Evolutionary conservation across 2,797 vertebrate genomes (phyloP).

Genomic region (Allobates femoralis): DNA sequence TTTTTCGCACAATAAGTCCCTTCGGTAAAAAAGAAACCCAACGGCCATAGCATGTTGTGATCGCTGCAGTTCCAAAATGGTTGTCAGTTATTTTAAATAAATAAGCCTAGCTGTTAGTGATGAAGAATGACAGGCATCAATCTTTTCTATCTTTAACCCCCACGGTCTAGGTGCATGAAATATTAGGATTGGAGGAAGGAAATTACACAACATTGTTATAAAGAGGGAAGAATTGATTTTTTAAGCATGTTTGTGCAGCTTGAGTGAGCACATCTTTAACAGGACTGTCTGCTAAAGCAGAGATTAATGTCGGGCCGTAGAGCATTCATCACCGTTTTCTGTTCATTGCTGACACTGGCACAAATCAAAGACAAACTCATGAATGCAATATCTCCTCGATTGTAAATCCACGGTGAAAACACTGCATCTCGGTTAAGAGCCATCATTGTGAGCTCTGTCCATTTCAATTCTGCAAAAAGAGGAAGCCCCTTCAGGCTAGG

Average conservation of each 20-base stretch:
- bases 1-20: not conserved
- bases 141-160: constrained; percentile 50
- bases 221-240: constrained; percentile 55
- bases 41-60: constrained; percentile 22
- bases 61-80: constrained; percentile 35
- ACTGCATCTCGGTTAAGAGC: constrained; percentile 51
- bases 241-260: constrained; percentile 62
- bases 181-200: constrained; percentile 30
- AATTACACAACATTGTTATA: constrained; percentile 58
- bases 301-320: constrained; percentile 59
- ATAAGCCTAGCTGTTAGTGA: constrained; percentile 6
- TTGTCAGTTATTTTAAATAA: constrained; percentile 33
- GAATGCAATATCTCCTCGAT: constrained; percentile 58
- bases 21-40: constrained; percentile 18
- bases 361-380: constrained; percentile 63
- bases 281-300: constrained; percentile 61
- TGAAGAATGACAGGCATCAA: constrained; percentile 5
- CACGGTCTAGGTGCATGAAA: constrained; percentile 19
- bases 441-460: constrained; percentile 55
- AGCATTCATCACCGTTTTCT: constrained; percentile 63
- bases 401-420: constrained; percentile 63
- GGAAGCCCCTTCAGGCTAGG: constrained; percentile 61
- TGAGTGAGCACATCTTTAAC: constrained; percentile 58
- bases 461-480: constrained; percentile 59
- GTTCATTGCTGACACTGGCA: constrained; percentile 62